Evolutionary conservation across 1,140 invertebrate genomes (phyloP), one percentile per base, ranked within the genome.

Genomic region (Oryctes rhinoceros): DNA sequence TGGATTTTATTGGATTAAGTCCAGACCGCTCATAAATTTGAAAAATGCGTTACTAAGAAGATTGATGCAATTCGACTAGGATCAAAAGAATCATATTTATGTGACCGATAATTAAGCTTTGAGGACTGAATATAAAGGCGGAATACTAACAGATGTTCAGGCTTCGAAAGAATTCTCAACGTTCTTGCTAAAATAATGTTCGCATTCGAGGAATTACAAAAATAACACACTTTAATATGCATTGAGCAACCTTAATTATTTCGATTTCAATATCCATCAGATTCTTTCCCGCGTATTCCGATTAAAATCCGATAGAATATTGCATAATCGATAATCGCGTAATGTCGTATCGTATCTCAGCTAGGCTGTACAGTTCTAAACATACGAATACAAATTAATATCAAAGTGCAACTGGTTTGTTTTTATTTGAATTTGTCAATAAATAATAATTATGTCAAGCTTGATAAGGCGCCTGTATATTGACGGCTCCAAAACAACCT

Each of bases 381-480:
- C 9, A 44, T 44, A 67, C 18, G 7, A 24, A 67, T 67, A 67
- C 65, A 67, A 67, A 67, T 67, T 67, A 65, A 65, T 65, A 67
- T 67, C 65, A 67, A 67, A 67, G 65, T 67, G 65, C 65, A 67
- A 67, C 65, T 24, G 37, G n/a, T 48, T 44, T 76, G 74, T 76
- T 76, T 76, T 76, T 48, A 76, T 13, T 39, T 48, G 74, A 76
- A 76, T 76, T 76, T 44, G 74, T 76, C 74, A 76, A 76, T 76
- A 76, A 76, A 76, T 47, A 76, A 76, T 76, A 76, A 76, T 76
- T 76, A 76, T 76, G 74, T 76, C 74, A 47, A 76, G 15, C 15
- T 37, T 47, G 74, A 76, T 76, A 76, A 76, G 35, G 37, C 74
- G 11, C 7, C 30, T 18, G 44, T 30, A 37, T 37, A 76, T 67